Evolutionary conservation across 2,888 invertebrate species (phyloP).

Genomic region (Napeogenes sylphis): DNA sequence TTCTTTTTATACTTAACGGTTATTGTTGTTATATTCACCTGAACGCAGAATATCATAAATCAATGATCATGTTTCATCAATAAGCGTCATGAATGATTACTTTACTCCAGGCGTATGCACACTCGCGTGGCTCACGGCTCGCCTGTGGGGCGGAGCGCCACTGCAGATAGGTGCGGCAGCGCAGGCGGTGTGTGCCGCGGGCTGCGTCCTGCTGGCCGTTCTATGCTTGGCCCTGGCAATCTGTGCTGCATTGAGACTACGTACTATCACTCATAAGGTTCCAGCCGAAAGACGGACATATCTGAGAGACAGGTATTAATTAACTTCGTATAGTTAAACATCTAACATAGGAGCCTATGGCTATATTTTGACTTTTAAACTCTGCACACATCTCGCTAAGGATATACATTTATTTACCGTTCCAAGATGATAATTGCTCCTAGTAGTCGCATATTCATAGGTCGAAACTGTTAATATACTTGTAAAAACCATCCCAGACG

Average conservation of each 20-base stretch:
- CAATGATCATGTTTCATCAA: too few species aligned
- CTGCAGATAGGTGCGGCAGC: constrained; percentile 75
- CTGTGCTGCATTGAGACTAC: constrained; percentile 80
- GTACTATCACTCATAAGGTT: constrained; percentile 78
- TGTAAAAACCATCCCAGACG: constrained; percentile 36
- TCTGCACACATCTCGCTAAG: too few species aligned
- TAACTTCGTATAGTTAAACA: constrained; percentile 24
- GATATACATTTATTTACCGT: too few species aligned
- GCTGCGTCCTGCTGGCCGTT: constrained; percentile 81
- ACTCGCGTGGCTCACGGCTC: constrained; percentile 81
- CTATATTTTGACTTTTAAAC: too few species aligned
- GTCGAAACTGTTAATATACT: neutral
- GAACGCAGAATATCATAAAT: too few species aligned
- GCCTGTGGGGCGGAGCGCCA: constrained; percentile 80
- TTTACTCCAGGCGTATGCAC: constrained; percentile 78
- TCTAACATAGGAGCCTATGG: too few species aligned
- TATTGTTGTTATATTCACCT: too few species aligned
- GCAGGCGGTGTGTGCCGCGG: constrained; percentile 82
- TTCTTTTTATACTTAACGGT: too few species aligned
- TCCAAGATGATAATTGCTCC: too few species aligned
- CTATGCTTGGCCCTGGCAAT: constrained; percentile 83
- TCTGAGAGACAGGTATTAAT: constrained; percentile 71
- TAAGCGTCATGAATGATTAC: neutral
- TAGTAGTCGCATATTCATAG: too few species aligned
- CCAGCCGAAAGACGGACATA: constrained; percentile 77